phyloP scores from a whole-genome alignment of 2,797 vertebrate genomes.

The Characodon lateralis region DNA sequence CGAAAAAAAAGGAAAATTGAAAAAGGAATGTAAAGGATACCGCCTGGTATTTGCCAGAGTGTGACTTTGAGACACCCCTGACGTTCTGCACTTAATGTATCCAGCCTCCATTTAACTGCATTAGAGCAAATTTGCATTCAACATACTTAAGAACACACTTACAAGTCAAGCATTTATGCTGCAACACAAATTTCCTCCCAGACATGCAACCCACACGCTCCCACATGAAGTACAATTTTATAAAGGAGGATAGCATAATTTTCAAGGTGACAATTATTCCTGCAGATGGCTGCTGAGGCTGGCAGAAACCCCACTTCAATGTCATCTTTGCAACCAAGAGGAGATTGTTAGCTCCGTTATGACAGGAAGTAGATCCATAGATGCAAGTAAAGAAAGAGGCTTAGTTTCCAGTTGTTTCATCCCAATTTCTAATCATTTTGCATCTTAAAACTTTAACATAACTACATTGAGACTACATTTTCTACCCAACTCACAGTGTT shows the following conservation, averaged over 20 bases:
- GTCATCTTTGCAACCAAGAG: slow-evolving; percentile 39
- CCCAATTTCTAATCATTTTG: too few relatives aligned
- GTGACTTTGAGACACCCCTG: slow-evolving; percentile 45
- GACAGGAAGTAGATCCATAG: slow-evolving; percentile 11
- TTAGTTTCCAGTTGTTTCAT: neutral
- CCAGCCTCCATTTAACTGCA: slow-evolving; percentile 35
- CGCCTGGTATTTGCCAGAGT: slow-evolving; percentile 17
- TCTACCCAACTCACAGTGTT: slow-evolving; percentile 86
- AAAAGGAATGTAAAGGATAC: neutral
- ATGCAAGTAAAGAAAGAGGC: slow-evolving; percentile 14
- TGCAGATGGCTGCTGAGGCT: slow-evolving; percentile 24
- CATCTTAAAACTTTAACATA: too few relatives aligned
- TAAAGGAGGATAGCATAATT: slow-evolving; percentile 27
- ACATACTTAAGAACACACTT: slow-evolving; percentile 18
- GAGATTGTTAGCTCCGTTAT: slow-evolving; percentile 37
- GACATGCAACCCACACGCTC: neutral
- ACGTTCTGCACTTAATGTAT: slow-evolving; percentile 39
- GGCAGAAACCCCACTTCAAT: slow-evolving; percentile 51
- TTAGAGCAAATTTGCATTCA: slow-evolving; percentile 31
- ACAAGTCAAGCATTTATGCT: neutral
- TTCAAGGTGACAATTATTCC: slow-evolving; percentile 20
- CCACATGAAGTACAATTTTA: slow-evolving; percentile 28
- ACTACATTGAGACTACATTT: neutral
- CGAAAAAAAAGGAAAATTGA: slow-evolving; percentile 11
- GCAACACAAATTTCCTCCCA: slow-evolving; percentile 7